Evolutionary conservation across 2,113 vertebrate species (phyloP), one percentile per base, ranked within the genome.

Genomic region (Otus sunia): DNA sequence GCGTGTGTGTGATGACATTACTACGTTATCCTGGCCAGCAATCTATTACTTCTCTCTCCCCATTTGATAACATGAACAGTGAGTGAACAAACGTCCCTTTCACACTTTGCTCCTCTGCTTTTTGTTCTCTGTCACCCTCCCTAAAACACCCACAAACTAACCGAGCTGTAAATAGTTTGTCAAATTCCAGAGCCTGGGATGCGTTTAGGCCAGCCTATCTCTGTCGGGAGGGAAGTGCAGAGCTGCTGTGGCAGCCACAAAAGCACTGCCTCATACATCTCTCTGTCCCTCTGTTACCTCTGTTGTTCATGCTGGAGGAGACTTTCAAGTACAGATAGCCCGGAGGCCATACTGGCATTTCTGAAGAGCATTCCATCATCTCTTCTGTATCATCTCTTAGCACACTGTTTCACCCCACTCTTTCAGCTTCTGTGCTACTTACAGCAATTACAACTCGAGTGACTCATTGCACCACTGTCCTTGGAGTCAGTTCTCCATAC

Each of bases 181-280:
- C 37, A 66, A n/a, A 88, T 77, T 91, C 76, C 87, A 62, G 55
- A 84, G 23, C 14, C 53, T 34, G 68, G 72, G 59, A 77, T 58
- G 45, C 4, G 3, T 87, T 84, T 84, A 41, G 0, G 0, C 41
- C 50, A 45, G 68, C 53, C 39, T 30, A 1, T 80, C 64, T 56
- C 64, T 79, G 1, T 15, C 0, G 0, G 49, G 23, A 62, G 0
- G 0, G 30, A 73, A 91, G 39, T 5, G 63, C 25, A 77, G 84
- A 73, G 63, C 58, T 72, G 71, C 86, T 41, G 52, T 5, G 0
- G 45, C 15, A 50, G 56, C 62, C 49, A 25, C 49, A 68, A 26
- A 74, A 73, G 50, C 53, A 29, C 10, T 15, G 13, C 55, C 43
- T 20, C 3, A 1, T 22, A 29, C 43, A n/a, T 55, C 36, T 34